Base-by-base conservation (phyloP, 2,888 invertebrate species). In the Artemia sinica region DNA sequence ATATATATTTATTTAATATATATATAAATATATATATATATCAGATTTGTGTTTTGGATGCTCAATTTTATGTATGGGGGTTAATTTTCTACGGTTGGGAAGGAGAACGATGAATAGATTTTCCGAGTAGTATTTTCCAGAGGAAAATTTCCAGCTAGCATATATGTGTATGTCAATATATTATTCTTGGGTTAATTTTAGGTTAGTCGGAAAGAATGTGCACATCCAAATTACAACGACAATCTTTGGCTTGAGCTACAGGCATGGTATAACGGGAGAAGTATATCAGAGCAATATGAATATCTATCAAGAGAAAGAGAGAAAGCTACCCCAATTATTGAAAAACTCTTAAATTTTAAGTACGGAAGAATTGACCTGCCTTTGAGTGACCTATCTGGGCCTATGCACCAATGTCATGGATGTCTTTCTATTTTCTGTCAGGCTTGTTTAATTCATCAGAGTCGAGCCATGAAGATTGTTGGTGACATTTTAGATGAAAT, bases 201-300 rank as follows among this genome's bases (percentile, higher is more conserved):
- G 63, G 10, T 58, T 18, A 58, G 63, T 28, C 58, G 58, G 14
- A 11, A 58, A n/a, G 63, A 58, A 10, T 10, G 9, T 18, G 8
- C 63, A 58, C 10, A 58, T 18, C 63, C n/a, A n/a, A 58, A 41
- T 6, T 41, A 41, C 41, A 41, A 14, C 18, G 68, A 68, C 52
- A 58, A 66, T 18, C 66, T 93, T 74, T 94, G 93, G 93, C 78
- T 93, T 73, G 92, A 92, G 80, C 80, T 94, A 71, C 89, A 89
- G 78, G 92, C 92, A 0, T 86, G 85, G 81, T 83, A 88, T 72
- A 87, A 88, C 0, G 88, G 88, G 72, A 82, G 88, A 66, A 84
- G 84, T 1, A 82, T 86, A 18, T 82, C 85, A 68, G 87, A 88
- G 74, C 89, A 91, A 78, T 91, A 91, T 77, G 83, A 83, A 70